phyloP scores from a whole-genome alignment of 2,888 invertebrate genomes.

The Acleris holmiana region DNA sequence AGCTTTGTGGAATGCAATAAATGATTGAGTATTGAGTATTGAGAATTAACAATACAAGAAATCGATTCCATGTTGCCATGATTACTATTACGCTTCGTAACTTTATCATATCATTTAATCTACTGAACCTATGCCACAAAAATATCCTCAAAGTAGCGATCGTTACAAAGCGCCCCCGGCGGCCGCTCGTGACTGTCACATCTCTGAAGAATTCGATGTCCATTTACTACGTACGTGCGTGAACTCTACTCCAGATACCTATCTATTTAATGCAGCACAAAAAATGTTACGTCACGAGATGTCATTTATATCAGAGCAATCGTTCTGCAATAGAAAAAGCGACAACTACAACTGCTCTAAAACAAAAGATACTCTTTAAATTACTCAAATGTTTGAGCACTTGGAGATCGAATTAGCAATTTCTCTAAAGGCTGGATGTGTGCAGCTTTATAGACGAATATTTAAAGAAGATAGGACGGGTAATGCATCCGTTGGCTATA shows the following conservation, averaged over 20 bases:
- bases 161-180: conserved; percentile 20
- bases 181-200: conserved; percentile 65
- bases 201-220: conserved; percentile 67
- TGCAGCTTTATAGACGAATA: background rate
- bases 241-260: conserved; percentile 54
- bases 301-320: conserved; percentile 16
- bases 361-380: background rate
- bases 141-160: conserved; percentile 1
- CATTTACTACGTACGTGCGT: conserved; percentile 72
- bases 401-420: background rate
- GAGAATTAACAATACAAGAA: too few species aligned
- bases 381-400: background rate
- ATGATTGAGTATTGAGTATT: too few species aligned
- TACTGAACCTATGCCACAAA: background rate
- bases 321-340: conserved; percentile 5
- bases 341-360: background rate
- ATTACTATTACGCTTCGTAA: too few species aligned
- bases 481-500: conserved; percentile 34
- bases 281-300: conserved; percentile 36
- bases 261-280: conserved; percentile 32
- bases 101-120: too few species aligned
- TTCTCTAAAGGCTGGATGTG: background rate
- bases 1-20: too few species aligned
- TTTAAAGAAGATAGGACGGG: conserved; percentile 6
- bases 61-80: too few species aligned